phyloP scores from a whole-genome alignment of 2,888 invertebrate species.

The Harpagoxenus sublaevis region DNA sequence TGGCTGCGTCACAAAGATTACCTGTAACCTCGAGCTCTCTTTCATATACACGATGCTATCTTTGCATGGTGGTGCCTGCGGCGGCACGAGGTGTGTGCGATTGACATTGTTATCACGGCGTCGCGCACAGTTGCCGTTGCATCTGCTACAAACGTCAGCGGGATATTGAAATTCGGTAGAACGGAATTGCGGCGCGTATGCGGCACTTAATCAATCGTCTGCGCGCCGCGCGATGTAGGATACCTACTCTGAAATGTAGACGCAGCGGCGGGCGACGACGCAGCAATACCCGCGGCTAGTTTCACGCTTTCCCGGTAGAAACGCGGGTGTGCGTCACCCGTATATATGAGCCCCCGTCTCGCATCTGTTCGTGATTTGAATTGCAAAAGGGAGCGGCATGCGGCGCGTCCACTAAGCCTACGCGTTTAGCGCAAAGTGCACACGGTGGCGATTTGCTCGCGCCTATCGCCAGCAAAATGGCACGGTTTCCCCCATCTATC shows the following conservation, averaged over 20 bases:
- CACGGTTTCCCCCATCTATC: background rate
- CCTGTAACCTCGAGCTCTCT: background rate
- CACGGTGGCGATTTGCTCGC: slow-evolving; percentile 11
- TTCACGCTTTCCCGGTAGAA: slow-evolving; percentile 55
- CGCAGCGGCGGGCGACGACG: slow-evolving; percentile 45
- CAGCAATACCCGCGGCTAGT: slow-evolving; percentile 43
- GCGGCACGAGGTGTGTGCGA: background rate
- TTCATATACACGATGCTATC: background rate
- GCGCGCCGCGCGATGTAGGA: slow-evolving; percentile 3
- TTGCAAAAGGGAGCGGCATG: slow-evolving; percentile 78
- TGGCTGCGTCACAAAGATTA: background rate
- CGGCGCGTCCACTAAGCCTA: slow-evolving; percentile 26
- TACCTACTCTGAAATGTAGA: slow-evolving; percentile 49
- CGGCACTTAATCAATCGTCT: slow-evolving; percentile 58
- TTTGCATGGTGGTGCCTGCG: background rate
- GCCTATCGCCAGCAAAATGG: slow-evolving; percentile 18
- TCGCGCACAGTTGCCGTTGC: slow-evolving; percentile 7
- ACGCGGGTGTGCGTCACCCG: slow-evolving; percentile 30
- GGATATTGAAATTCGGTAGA: slow-evolving; percentile 42
- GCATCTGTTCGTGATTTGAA: slow-evolving; percentile 79
- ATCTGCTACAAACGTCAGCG: slow-evolving; percentile 48
- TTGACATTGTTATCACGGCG: slow-evolving; percentile 37
- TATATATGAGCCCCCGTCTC: slow-evolving; percentile 69
- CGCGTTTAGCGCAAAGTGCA: slow-evolving; percentile 18
- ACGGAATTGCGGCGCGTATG: slow-evolving; percentile 37